phyloP scores from a whole-genome alignment of 2,888 invertebrate species.

The Cyaniris semiargus region DNA sequence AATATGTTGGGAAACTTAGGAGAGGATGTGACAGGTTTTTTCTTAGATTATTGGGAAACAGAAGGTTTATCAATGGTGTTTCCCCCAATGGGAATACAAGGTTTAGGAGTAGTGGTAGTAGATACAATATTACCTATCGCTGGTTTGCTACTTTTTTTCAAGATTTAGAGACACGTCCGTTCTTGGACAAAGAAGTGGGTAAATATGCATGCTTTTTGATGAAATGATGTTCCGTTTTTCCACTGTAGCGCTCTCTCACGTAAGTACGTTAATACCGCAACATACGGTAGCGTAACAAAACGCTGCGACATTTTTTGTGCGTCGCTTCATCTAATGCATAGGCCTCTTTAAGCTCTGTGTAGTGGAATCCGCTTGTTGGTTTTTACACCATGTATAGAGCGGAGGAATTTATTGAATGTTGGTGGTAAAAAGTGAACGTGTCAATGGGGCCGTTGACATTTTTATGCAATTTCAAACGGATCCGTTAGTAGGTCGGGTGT shows the following conservation, averaged over 20 bases:
- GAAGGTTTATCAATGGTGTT: no score
- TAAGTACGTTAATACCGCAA: background rate
- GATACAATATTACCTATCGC: no score
- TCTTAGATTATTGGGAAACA: background rate
- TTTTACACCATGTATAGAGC: constrained; percentile 14
- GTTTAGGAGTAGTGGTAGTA: no score
- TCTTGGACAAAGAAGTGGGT: no score
- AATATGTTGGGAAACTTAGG: background rate
- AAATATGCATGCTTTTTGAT: background rate
- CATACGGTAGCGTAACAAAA: background rate
- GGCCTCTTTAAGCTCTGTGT: background rate
- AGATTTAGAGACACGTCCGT: no score
- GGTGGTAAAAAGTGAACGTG: constrained; percentile 17
- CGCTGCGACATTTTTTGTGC: background rate
- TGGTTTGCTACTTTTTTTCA: no score
- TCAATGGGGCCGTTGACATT: constrained; percentile 12
- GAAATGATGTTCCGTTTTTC: background rate
- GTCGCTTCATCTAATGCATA: background rate
- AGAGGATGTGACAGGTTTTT: background rate
- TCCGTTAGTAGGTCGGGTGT: constrained; percentile 1
- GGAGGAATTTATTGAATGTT: constrained; percentile 17
- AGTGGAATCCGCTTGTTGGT: constrained; percentile 16
- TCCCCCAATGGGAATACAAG: no score
- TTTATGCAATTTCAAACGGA: constrained; percentile 18
- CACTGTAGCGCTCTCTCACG: background rate